A percentile compares a stretch with the other conserved stretches of the same genome.
These are phyloP conservation scores for Oscheius sp. DNA, from an alignment of 1,140 invertebrate genomes.

Conservation along the genomic window DNA sequence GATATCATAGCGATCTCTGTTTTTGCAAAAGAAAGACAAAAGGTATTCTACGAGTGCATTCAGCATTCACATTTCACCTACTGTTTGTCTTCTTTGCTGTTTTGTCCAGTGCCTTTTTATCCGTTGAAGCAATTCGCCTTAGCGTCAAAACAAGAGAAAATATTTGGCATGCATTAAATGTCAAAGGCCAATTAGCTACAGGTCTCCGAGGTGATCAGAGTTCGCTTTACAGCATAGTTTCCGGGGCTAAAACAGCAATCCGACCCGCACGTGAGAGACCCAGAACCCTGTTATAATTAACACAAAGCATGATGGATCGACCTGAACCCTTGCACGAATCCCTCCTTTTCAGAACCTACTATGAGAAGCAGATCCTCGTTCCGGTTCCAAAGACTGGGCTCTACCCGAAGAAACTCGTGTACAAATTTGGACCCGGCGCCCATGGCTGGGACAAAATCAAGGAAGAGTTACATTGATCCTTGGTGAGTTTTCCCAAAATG, in stretches of 20 bases:
- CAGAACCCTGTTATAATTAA: not conserved
- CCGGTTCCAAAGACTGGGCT: conserved; percentile 65
- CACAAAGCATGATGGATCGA: not conserved
- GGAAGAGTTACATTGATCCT: not conserved
- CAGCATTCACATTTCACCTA: too few relatives aligned
- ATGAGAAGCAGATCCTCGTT: conserved; percentile 64
- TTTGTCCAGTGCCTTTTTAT: too few relatives aligned
- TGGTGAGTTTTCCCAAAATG: too few relatives aligned
- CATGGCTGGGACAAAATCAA: conserved; percentile 49
- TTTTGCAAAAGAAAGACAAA: too few relatives aligned
- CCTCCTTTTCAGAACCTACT: conserved; percentile 63
- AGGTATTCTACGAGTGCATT: too few relatives aligned
- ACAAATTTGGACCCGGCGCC: conserved; percentile 64
- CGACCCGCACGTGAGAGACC: not conserved
- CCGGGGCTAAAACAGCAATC: not conserved
- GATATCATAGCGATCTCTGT: too few relatives aligned
- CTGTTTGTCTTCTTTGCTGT: too few relatives aligned
- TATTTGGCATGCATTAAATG: too few relatives aligned
- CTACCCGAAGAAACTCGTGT: conserved; percentile 66
- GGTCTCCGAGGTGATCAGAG: not conserved
- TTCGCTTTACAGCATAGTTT: not conserved
- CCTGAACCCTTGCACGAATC: not conserved
- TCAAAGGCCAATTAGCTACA: too few relatives aligned
- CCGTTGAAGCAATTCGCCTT: too few relatives aligned
- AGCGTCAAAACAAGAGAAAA: too few relatives aligned